A percentile compares a stretch with the other conserved stretches of the same genome.
These are phyloP conservation scores for Cerastis rubricosa DNA, from an alignment of 2,888 invertebrate genomes.

Conservation along the genomic window DNA sequence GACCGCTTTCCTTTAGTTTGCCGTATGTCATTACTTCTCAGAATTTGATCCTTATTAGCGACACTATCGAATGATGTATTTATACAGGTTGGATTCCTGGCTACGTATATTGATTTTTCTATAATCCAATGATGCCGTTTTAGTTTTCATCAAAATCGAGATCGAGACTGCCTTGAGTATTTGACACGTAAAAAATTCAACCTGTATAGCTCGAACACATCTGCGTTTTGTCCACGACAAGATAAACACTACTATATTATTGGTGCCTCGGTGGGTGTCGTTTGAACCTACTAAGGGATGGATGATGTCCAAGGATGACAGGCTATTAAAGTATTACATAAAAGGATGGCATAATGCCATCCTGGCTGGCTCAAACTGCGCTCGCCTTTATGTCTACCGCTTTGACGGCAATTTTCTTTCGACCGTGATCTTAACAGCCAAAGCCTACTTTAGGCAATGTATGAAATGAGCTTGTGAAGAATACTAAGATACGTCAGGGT, in stretches of 20 bases:
- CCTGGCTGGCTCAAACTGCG: background rate
- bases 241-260: background rate
- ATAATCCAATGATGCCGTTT: background rate
- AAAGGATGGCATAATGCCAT: conserved; percentile 19
- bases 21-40: background rate
- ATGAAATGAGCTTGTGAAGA: background rate
- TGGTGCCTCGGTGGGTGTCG: background rate
- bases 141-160: background rate
- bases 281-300: background rate
- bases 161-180: background rate
- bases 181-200: background rate
- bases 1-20: background rate
- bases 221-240: background rate
- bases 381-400: background rate
- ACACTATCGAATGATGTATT: background rate
- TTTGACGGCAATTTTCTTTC: background rate
- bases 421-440: background rate
- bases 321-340: conserved; percentile 7
- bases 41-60: background rate
- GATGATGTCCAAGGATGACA: background rate
- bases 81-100: background rate
- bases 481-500: background rate
- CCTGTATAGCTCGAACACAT: background rate
- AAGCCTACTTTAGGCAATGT: background rate
- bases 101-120: background rate